phyloP scores from a whole-genome alignment of 2,888 invertebrate species.

The Sabatieria punctata region DNA sequence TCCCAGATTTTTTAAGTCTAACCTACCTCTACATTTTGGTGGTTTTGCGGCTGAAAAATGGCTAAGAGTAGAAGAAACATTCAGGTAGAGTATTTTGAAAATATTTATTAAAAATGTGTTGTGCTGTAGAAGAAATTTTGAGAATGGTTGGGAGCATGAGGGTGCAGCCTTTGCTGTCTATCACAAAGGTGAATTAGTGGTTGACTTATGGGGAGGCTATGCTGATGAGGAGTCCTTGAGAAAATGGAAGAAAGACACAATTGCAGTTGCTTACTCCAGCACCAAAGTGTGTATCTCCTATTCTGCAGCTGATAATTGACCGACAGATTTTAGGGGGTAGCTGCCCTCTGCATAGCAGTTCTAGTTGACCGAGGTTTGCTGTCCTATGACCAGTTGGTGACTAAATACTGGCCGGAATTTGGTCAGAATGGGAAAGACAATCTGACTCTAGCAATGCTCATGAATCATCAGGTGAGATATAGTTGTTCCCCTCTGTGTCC shows the following conservation, averaged over 20 bases:
- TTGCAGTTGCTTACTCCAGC: conserved; percentile 30
- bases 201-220: conserved; percentile 35
- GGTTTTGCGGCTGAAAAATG: too few species aligned
- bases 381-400: conserved; percentile 27
- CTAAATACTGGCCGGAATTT: conserved; percentile 34
- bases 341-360: too few species aligned
- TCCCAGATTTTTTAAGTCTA: too few species aligned
- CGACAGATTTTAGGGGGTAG: too few species aligned
- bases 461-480: conserved; percentile 32
- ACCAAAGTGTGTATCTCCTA: too few species aligned
- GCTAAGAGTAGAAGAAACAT: too few species aligned
- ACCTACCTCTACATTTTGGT: too few species aligned
- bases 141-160: conserved; percentile 23
- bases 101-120: too few species aligned
- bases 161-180: conserved; percentile 33
- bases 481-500: too few species aligned
- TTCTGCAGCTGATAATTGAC: too few species aligned
- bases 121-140: conserved; percentile 28
- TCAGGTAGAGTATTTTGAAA: too few species aligned
- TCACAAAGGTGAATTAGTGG: conserved; percentile 30
- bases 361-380: conserved; percentile 32
- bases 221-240: conserved; percentile 26
- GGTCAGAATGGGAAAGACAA: conserved; percentile 31
- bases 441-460: conserved; percentile 30
- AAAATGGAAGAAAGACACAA: conserved; percentile 32